These are phyloP conservation scores for Danaus chrysippus DNA, from an alignment of 2,888 invertebrate species.

Conservation along the genomic window DNA sequence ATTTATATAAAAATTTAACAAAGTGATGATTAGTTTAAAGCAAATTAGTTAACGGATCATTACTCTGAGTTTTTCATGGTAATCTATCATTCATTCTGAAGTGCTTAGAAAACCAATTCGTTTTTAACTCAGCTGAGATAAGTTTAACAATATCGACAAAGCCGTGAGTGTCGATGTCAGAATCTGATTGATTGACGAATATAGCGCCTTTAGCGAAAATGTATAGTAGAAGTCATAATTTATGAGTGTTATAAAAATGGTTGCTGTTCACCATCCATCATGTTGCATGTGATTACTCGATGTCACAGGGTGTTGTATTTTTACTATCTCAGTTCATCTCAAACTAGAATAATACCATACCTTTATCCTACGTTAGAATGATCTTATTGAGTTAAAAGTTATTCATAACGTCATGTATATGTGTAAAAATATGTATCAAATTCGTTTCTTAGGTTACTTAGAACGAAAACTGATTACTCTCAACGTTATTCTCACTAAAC, in stretches of 20 bases:
- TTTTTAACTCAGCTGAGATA: background rate
- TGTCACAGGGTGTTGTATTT: background rate
- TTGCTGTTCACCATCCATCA: slow-evolving; percentile 17
- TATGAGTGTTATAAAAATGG: slow-evolving; percentile 27
- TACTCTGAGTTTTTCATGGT: background rate
- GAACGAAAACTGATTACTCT: too few relatives aligned
- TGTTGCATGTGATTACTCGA: background rate
- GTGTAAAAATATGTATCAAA: too few relatives aligned
- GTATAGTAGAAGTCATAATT: slow-evolving; percentile 31
- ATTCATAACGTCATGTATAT: too few relatives aligned
- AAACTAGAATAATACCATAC: background rate
- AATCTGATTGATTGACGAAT: slow-evolving; percentile 21
- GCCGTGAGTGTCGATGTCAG: slow-evolving; percentile 22
- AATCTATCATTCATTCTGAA: background rate
- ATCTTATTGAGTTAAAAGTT: too few relatives aligned
- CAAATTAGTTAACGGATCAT: too few relatives aligned
- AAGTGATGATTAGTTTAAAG: too few relatives aligned
- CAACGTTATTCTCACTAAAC: too few relatives aligned
- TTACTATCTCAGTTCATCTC: background rate
- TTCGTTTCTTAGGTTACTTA: too few relatives aligned
- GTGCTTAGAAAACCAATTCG: background rate
- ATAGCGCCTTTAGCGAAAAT: slow-evolving; percentile 20
- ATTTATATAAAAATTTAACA: background rate
- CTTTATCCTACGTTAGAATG: too few relatives aligned
- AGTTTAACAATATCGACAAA: slow-evolving; percentile 4